Evolutionary conservation across 2,797 vertebrate genomes (phyloP).

Genomic region (Holocentrus rufus): DNA sequence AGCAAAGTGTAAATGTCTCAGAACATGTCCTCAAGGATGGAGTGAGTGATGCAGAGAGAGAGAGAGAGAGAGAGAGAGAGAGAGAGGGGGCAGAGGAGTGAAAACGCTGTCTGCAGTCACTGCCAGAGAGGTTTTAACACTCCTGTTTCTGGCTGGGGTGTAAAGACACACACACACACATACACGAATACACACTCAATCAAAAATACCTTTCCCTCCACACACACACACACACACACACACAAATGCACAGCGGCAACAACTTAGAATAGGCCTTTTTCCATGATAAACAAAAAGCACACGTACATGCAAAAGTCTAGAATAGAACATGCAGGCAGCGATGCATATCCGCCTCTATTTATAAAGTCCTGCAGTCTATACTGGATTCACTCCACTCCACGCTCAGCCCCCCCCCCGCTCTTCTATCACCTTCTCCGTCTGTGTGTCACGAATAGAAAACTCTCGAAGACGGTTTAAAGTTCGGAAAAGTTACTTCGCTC

Average conservation of each 20-base stretch:
- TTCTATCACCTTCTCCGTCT: constrained; percentile 29
- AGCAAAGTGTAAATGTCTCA: constrained; percentile 71
- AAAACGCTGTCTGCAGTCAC: constrained; percentile 57
- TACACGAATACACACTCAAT: constrained; percentile 23
- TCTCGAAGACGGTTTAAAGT: background rate
- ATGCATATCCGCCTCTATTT: constrained; percentile 70
- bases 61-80: constrained; percentile 8
- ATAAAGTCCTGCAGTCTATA: constrained; percentile 65
- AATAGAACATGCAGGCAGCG: constrained; percentile 60
- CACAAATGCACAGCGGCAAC: constrained; percentile 29
- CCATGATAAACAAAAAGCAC: constrained; percentile 56
- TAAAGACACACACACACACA: constrained; percentile 59
- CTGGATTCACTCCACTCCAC: constrained; percentile 42
- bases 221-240: constrained; percentile 13
- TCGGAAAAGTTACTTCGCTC: constrained; percentile 18
- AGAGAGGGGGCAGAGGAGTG: constrained; percentile 40
- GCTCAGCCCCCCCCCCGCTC: constrained; percentile 49
- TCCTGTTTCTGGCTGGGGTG: constrained; percentile 65
- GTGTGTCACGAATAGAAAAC: constrained; percentile 30
- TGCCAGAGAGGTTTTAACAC: constrained; percentile 74
- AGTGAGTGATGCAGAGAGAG: constrained; percentile 39
- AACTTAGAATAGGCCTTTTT: constrained; percentile 51
- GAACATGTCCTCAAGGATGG: constrained; percentile 58
- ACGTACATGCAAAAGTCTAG: constrained; percentile 57
- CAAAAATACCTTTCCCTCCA: constrained; percentile 10